Conservation (phyloP, 2,113 vertebrate genomes). For the Rhizomys pruinosus region DNA sequence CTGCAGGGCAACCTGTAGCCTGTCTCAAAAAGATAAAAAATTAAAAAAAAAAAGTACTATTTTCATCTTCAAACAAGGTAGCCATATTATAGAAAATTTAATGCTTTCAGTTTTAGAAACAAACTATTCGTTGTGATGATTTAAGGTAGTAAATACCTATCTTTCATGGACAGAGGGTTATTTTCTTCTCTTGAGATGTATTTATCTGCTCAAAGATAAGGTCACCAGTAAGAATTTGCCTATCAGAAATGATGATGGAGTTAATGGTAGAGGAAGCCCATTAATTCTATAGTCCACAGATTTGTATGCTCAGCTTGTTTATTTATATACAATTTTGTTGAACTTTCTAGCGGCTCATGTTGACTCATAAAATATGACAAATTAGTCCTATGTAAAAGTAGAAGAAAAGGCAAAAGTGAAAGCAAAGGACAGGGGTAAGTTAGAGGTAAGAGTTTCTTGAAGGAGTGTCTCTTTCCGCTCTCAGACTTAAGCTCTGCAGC, state of each 20-base stretch:
- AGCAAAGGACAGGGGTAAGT: background rate
- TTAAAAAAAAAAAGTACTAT: too few species aligned
- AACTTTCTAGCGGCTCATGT: background rate
- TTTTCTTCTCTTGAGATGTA: background rate
- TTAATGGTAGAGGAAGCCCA: background rate
- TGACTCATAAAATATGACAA: background rate
- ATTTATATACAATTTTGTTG: slow-evolving; percentile 13
- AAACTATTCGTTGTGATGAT: background rate
- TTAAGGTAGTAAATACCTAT: background rate
- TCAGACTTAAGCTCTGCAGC: background rate
- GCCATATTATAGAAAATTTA: background rate
- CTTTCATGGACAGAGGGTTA: background rate
- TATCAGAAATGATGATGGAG: too few species aligned
- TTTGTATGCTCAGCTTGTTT: background rate
- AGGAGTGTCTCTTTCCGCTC: background rate
- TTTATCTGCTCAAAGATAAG: background rate
- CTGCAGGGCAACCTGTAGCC: too few species aligned
- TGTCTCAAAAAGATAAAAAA: too few species aligned
- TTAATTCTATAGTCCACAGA: background rate
- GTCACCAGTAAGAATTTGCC: background rate
- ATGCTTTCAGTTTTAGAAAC: slow-evolving; percentile 34
- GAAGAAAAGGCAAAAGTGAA: background rate
- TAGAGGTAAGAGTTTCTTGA: background rate
- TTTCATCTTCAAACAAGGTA: slow-evolving; percentile 12
- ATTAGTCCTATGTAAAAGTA: background rate